These are phyloP conservation scores for Onychomys arenicola DNA, from an alignment of 2,797 vertebrate genomes.

Conservation along the genomic window DNA sequence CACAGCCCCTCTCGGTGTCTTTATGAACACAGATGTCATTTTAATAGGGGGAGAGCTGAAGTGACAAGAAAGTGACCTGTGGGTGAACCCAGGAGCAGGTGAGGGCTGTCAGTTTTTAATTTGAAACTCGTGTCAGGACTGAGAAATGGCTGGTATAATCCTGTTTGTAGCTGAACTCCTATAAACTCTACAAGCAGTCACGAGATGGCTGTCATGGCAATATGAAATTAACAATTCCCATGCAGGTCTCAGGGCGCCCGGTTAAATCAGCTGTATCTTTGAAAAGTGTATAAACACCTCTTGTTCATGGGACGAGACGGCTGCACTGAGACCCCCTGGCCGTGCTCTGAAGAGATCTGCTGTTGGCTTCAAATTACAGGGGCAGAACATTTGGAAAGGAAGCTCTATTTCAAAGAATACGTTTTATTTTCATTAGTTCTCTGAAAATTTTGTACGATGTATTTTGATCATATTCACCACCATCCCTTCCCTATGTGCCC, in stretches of 20 bases:
- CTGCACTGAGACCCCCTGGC: neutral
- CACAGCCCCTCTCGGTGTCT: constrained; percentile 74
- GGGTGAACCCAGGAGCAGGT: constrained; percentile 91
- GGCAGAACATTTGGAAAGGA: neutral
- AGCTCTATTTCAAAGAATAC: neutral
- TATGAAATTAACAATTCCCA: constrained; percentile 85
- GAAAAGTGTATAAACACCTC: constrained; percentile 65
- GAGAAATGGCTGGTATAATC: constrained; percentile 88
- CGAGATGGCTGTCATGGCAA: constrained; percentile 75
- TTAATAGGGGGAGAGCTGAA: constrained; percentile 83
- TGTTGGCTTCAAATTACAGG: neutral
- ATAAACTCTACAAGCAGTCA: constrained; percentile 83
- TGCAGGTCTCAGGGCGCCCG: constrained; percentile 78
- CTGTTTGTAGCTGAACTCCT: constrained; percentile 89
- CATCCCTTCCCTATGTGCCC: too few relatives aligned
- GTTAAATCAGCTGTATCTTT: constrained; percentile 78
- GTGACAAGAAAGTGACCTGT: constrained; percentile 90
- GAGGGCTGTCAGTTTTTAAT: constrained; percentile 91
- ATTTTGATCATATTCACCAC: neutral
- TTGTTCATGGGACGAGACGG: constrained; percentile 13
- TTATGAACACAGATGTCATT: constrained; percentile 88
- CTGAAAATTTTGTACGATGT: neutral
- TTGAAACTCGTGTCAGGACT: constrained; percentile 89
- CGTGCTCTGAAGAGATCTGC: neutral
- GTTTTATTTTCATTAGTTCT: neutral